These are phyloP conservation scores for Leptopilina clavipes DNA, from an alignment of 1,140 invertebrate species.

Conservation along the genomic window DNA sequence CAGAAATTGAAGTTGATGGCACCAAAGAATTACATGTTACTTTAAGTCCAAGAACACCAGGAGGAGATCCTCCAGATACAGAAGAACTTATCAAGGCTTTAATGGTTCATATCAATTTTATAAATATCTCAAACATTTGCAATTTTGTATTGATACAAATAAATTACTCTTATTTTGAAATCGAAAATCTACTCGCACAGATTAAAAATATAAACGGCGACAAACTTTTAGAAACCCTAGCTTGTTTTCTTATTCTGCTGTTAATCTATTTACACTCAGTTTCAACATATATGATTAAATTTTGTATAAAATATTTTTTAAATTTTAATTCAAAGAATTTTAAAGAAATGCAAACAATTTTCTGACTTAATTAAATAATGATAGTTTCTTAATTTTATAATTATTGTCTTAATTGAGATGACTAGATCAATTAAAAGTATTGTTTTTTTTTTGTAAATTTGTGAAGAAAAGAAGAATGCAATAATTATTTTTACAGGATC, in stretches of 20 bases:
- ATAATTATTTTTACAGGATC: slow-evolving; percentile 79
- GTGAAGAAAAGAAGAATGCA: slow-evolving; percentile 8
- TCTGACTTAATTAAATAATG: too few relatives aligned
- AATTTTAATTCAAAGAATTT: too few relatives aligned
- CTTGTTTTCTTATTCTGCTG: neutral
- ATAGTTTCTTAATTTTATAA: too few relatives aligned
- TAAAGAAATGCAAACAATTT: too few relatives aligned
- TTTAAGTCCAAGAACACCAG: slow-evolving; percentile 84
- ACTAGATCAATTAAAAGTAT: neutral
- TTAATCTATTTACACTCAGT: neutral
- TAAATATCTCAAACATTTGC: slow-evolving; percentile 47
- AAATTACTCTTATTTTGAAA: slow-evolving; percentile 61
- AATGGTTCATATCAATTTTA: slow-evolving; percentile 74
- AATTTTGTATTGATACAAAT: slow-evolving; percentile 66
- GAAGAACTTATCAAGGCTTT: slow-evolving; percentile 89
- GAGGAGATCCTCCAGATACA: slow-evolving; percentile 91
- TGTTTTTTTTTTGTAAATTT: slow-evolving; percentile 17
- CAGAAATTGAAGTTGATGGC: slow-evolving; percentile 80
- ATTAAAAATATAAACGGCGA: neutral
- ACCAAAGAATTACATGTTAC: slow-evolving; percentile 84
- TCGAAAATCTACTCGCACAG: slow-evolving; percentile 35
- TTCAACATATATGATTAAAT: neutral
- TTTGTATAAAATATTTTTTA: too few relatives aligned
- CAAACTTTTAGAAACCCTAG: neutral
- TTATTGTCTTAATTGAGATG: neutral